A percentile compares a stretch with the other conserved stretches of the same genome.
Conservation (phyloP, 1,140 invertebrate species). For the Drosophila littoralis region DNA sequence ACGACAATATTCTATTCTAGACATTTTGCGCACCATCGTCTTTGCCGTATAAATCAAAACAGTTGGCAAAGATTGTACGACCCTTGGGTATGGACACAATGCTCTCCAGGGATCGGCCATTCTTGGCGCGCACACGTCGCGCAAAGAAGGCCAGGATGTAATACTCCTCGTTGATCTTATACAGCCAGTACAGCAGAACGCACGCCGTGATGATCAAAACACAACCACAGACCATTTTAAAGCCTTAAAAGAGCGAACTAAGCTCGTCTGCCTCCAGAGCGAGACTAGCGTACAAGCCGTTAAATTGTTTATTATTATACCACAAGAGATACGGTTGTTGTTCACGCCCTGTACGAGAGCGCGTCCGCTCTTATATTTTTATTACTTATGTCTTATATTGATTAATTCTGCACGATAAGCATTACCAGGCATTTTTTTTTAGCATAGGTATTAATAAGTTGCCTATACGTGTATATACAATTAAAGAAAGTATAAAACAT, state of each 20-base stretch:
- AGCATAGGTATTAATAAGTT: background rate
- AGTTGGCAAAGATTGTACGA: constrained; percentile 50
- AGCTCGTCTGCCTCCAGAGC: constrained; percentile 9
- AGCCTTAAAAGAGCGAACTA: background rate
- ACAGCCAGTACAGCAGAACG: constrained; percentile 43
- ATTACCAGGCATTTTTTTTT: constrained; percentile 22
- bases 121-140: constrained; percentile 39
- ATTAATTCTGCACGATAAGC: constrained; percentile 5
- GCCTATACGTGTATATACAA: too few species aligned
- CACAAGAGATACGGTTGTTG: background rate
- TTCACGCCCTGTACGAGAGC: background rate
- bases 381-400: constrained; percentile 14
- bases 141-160: constrained; percentile 44
- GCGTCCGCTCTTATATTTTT: constrained; percentile 16
- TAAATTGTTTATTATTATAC: constrained; percentile 3
- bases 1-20: background rate
- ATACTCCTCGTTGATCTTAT: constrained; percentile 57
- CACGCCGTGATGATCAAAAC: constrained; percentile 23
- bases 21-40: constrained; percentile 39
- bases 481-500: too few species aligned
- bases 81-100: constrained; percentile 38
- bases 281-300: background rate
- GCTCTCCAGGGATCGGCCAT: constrained; percentile 40
- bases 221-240: constrained; percentile 17
- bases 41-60: constrained; percentile 53